Percentiles rank a stretch among this genome's conserved stretches.
Evolutionary conservation across 2,888 invertebrate genomes (phyloP).

Genomic region (Neuroscelio doddi): DNA sequence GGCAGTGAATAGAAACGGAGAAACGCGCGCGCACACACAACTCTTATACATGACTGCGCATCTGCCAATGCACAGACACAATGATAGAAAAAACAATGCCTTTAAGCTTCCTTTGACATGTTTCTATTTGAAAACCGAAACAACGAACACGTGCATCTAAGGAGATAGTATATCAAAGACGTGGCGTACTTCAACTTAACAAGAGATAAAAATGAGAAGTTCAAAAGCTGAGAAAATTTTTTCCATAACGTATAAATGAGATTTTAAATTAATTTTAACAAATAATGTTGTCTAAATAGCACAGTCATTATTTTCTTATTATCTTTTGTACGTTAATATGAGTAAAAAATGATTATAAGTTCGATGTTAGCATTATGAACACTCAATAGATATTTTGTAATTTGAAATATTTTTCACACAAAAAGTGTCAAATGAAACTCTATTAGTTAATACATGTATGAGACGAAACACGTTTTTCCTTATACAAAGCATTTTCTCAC

Average conservation of each 20-base stretch:
- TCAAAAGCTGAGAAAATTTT: conserved; percentile 24
- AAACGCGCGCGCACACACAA: conserved; percentile 33
- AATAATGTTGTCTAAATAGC: too few relatives aligned
- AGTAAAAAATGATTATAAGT: too few relatives aligned
- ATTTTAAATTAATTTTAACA: too few relatives aligned
- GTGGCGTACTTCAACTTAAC: conserved; percentile 8
- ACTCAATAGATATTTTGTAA: too few relatives aligned
- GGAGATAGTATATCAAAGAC: conserved; percentile 22
- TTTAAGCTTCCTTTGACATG: conserved; percentile 45
- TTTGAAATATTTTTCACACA: too few relatives aligned
- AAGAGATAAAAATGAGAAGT: conserved; percentile 20
- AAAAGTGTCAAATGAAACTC: too few relatives aligned
- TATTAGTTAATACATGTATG: too few relatives aligned
- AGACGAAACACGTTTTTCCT: too few relatives aligned
- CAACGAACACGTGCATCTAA: conserved; percentile 34
- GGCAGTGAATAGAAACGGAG: conserved; percentile 37
- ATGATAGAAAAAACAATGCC: conserved; percentile 44
- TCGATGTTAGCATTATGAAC: too few relatives aligned
- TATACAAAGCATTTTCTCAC: too few relatives aligned
- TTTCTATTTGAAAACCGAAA: conserved; percentile 40
- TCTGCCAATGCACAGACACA: conserved; percentile 44
- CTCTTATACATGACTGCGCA: conserved; percentile 38
- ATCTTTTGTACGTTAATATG: too few relatives aligned
- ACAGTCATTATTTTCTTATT: too few relatives aligned
- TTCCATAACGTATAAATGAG: conserved; percentile 17